phyloP scores from a whole-genome alignment of 2,888 invertebrate species.

The Kryphioiulus occultus region DNA sequence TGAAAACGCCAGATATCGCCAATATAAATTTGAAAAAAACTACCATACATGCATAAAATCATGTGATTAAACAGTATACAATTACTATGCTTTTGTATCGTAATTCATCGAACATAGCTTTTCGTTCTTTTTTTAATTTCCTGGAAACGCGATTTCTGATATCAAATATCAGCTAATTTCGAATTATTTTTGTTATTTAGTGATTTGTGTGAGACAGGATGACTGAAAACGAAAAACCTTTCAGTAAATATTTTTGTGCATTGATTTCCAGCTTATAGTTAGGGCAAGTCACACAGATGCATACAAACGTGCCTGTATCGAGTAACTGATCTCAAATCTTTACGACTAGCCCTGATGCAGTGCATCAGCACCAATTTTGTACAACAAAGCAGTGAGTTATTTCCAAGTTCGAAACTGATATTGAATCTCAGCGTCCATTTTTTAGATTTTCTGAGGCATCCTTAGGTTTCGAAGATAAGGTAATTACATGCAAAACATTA shows the following conservation, averaged over 20 bases:
- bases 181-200: neutral
- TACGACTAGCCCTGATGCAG: too few relatives aligned
- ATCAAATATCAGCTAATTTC: neutral
- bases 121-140: neutral
- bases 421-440: too few relatives aligned
- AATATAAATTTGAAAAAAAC: neutral
- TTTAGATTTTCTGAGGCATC: too few relatives aligned
- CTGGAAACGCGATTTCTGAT: neutral
- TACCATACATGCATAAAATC: neutral
- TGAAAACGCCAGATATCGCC: neutral
- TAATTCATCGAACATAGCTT: neutral
- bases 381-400: too few relatives aligned
- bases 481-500: too few relatives aligned
- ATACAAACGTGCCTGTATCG: too few relatives aligned
- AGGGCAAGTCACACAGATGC: too few relatives aligned
- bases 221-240: neutral
- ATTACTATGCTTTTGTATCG: neutral
- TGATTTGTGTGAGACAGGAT: neutral
- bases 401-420: too few relatives aligned
- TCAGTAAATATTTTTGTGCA: neutral
- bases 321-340: too few relatives aligned
- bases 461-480: too few relatives aligned
- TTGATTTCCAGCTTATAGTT: too few relatives aligned
- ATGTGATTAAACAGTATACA: neutral
- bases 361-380: too few relatives aligned